Base-by-base conservation (phyloP, 1,140 invertebrate species). In the Drosophila gunungcola region DNA sequence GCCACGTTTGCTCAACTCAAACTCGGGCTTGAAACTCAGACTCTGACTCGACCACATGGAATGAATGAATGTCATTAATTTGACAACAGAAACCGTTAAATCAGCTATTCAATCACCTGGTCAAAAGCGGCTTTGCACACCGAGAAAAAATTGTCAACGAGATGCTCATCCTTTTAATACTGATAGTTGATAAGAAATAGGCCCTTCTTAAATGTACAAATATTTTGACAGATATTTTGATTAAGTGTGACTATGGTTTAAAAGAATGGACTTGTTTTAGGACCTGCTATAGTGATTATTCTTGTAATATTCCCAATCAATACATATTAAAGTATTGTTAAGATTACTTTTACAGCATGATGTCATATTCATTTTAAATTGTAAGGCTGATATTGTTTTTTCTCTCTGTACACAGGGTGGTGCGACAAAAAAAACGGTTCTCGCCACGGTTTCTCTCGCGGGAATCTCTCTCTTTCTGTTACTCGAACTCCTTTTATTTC, bases 31-130 rank as follows among this genome's bases (percentile, higher is more conserved):
- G 25, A 65, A 48, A 64, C 60, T 43, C 38, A 34, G 38, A 45
- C 61, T 68, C 61, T 45, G 64, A 68, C 64, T 68, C 78, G 80
- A 55, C 78, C 75, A 56, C 73, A 73, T 70, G 82, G 77, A 90
- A 78, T 85, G 85, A 91, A 91, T 91, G 89, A 91, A 91, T 91
- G 90, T 82, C 89, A 91, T 91, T 91, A 91, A 91, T 91, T 91
- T 91, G 89, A 91, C 89, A 91, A 91, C 89, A 86, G 78, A 78
- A 91, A 91, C 80, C 89, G 89, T 91, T 91, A 91, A 91, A 91
- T 91, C 89, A 91, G 85, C 84, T 89, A 89, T 89, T 89, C 84
- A 89, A 84, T 89, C 84, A 84, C 84, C 61, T 27, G 51, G 53
- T 38, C 48, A 36, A 12, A 67, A 68, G 52, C 39, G 55, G 54